These are phyloP conservation scores for Ptilorrhoa leucosticta DNA, from an alignment of 2,113 vertebrate species.

Conservation along the genomic window DNA sequence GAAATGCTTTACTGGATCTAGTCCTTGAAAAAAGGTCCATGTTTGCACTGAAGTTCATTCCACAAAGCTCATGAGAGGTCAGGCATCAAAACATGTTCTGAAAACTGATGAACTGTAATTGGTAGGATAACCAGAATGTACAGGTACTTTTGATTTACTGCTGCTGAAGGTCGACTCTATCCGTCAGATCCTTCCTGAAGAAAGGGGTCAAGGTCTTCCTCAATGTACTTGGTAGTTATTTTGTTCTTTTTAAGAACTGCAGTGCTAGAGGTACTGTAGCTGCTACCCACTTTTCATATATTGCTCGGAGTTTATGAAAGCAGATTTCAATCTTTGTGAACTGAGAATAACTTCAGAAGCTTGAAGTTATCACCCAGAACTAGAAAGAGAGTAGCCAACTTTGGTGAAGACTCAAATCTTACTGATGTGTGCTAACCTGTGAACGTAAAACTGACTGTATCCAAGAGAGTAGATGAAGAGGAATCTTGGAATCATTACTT, in stretches of 20 bases:
- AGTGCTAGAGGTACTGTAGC: neutral
- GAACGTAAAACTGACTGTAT: neutral
- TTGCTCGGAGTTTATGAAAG: neutral
- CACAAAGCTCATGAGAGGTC: neutral
- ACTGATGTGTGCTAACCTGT: neutral
- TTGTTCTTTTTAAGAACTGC: neutral
- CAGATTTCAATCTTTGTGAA: neutral
- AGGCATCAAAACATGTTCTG: neutral
- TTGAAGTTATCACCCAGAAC: neutral
- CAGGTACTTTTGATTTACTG: neutral
- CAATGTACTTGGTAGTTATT: neutral
- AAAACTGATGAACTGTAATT: neutral
- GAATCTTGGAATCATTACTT: neutral
- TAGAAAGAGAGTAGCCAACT: neutral
- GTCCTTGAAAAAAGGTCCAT: neutral
- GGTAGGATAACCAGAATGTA: neutral
- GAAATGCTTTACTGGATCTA: neutral
- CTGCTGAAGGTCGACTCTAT: neutral
- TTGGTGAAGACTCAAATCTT: neutral
- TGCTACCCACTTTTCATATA: neutral
- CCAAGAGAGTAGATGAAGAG: neutral
- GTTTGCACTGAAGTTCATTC: neutral
- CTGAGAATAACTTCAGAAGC: neutral
- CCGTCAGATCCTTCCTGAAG: neutral
- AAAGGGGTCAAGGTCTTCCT: neutral